Evolutionary conservation across 2,888 invertebrate species (phyloP).

Genomic region (Drosophila paracracens): DNA sequence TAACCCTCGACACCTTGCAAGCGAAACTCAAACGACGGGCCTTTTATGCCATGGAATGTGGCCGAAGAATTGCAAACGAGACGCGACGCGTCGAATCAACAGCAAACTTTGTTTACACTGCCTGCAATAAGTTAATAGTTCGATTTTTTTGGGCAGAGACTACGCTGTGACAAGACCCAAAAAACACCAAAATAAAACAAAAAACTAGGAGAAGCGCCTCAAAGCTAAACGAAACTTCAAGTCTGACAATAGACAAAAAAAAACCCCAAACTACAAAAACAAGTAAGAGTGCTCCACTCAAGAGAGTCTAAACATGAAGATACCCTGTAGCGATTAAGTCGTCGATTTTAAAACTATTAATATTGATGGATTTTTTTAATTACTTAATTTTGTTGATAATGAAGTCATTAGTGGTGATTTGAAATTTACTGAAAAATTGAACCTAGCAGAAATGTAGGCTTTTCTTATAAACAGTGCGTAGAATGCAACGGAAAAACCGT

Average conservation of each 20-base stretch:
- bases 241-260: conserved; percentile 26
- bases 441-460: background rate
- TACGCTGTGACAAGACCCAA: conserved; percentile 25
- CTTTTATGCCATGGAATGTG: conserved; percentile 61
- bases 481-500: background rate
- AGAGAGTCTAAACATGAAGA: background rate
- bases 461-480: background rate
- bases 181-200: conserved; percentile 20
- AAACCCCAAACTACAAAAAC: conserved; percentile 3
- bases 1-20: conserved; percentile 78
- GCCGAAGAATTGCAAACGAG: conserved; percentile 65
- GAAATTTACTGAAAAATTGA: background rate
- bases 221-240: conserved; percentile 51
- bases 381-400: background rate
- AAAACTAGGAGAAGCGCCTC: conserved; percentile 72
- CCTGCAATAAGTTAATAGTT: conserved; percentile 81
- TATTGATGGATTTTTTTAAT: background rate
- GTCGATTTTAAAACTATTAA: background rate
- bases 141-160: conserved; percentile 59
- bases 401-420: background rate
- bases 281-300: conserved; percentile 8
- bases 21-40: conserved; percentile 36
- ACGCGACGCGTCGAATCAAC: conserved; percentile 39
- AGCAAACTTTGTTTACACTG: conserved; percentile 59
- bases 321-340: background rate